Percentiles rank a stretch among this genome's conserved stretches.
Conservation (phyloP, 2,797 vertebrate species). For the Poeciliopsis gracilis region DNA sequence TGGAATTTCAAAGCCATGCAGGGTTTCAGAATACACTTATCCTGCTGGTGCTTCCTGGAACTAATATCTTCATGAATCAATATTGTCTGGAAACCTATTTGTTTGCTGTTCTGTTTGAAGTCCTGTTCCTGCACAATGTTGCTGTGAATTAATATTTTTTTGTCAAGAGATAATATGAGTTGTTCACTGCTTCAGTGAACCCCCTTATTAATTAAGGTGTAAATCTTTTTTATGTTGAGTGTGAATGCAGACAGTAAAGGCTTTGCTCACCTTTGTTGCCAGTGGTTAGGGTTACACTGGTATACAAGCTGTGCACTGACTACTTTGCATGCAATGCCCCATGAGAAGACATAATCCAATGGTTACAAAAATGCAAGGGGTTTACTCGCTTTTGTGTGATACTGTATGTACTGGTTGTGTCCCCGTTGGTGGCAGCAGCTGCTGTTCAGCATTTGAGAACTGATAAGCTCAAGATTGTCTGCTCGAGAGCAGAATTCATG, state of each 20-base stretch:
- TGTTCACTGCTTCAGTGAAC: conserved; percentile 2
- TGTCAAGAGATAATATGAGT: conserved; percentile 13
- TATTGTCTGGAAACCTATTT: conserved; percentile 28
- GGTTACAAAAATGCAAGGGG: background rate
- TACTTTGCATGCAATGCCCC: background rate
- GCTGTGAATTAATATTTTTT: conserved; percentile 11
- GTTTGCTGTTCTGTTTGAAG: conserved; percentile 17
- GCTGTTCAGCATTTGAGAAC: background rate
- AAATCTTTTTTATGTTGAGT: background rate
- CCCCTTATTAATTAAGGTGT: conserved; percentile 1
- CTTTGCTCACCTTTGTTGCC: background rate
- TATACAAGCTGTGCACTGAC: background rate
- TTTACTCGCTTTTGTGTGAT: background rate
- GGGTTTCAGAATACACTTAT: conserved; percentile 16
- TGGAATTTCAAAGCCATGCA: conserved; percentile 14
- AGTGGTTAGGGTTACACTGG: background rate
- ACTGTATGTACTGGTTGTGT: background rate
- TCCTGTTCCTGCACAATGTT: conserved; percentile 45
- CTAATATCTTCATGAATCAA: conserved; percentile 37
- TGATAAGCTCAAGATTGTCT: background rate
- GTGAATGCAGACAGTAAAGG: background rate
- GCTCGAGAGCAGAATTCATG: background rate
- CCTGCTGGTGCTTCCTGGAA: conserved; percentile 54
- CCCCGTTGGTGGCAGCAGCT: background rate
- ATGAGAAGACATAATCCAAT: background rate